Percentiles rank a stretch among this genome's conserved stretches.
phyloP scores from a whole-genome alignment of 2,113 vertebrate species.

The Elaphurus davidianus region DNA sequence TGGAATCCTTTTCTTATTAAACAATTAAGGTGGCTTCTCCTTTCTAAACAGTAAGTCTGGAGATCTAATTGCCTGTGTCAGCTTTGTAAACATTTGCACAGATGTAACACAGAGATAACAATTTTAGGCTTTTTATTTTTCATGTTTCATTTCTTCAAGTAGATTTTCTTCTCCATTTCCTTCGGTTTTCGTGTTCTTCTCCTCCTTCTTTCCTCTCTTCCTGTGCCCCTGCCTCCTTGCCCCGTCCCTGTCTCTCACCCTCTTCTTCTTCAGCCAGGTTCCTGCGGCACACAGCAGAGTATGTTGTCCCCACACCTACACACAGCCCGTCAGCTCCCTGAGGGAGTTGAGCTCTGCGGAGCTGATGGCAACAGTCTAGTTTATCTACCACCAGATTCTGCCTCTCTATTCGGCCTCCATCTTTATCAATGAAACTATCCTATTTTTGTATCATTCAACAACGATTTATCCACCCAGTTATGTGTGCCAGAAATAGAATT shows the following conservation, averaged over 20 bases:
- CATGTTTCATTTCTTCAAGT: neutral
- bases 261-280: neutral
- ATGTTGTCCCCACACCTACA: rapidly evolving
- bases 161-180: neutral
- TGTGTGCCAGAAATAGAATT: neutral
- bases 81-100: neutral
- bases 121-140: neutral
- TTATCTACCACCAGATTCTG: neutral
- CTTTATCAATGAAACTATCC: neutral
- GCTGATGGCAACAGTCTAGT: rapidly evolving
- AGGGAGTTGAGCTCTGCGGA: neutral
- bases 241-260: rapidly evolving
- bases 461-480: neutral
- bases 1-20: neutral
- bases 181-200: neutral
- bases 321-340: neutral
- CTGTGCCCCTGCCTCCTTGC: neutral
- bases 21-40: neutral
- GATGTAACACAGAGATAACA: neutral
- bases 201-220: neutral
- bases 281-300: too few species aligned
- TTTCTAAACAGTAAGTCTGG: neutral
- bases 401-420: rapidly evolving
- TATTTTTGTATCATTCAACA: neutral
- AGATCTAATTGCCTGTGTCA: neutral